phyloP scores from a whole-genome alignment of 2,888 invertebrate genomes.

The Pherbina coryleti region DNA sequence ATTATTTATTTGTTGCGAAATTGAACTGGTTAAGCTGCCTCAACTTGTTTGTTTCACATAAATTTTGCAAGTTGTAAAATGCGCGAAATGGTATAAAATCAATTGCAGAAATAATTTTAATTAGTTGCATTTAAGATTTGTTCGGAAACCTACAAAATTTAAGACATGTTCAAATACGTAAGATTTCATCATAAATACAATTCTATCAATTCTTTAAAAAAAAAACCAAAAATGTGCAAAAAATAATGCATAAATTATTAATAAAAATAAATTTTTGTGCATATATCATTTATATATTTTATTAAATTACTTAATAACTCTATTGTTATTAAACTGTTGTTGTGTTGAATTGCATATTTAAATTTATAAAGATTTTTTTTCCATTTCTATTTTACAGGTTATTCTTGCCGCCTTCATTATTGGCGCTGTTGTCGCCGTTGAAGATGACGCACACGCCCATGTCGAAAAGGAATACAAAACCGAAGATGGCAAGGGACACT shows the following conservation, averaged over 20 bases:
- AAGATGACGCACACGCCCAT: conserved; percentile 60
- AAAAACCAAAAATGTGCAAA: too few species aligned
- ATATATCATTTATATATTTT: too few species aligned
- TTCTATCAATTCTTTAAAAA: too few species aligned
- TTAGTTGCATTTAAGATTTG: conserved; percentile 18
- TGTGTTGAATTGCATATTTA: background rate
- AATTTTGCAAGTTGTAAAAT: background rate
- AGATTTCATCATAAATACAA: conserved; percentile 41
- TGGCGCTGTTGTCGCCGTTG: conserved; percentile 44
- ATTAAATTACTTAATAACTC: too few species aligned
- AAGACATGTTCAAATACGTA: conserved; percentile 56
- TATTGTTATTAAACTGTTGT: too few species aligned
- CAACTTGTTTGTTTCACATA: background rate
- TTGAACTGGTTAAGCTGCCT: conserved; percentile 13
- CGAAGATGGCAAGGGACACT: conserved; percentile 58
- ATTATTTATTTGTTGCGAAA: background rate
- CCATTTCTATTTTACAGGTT: conserved; percentile 39
- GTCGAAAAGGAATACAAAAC: conserved; percentile 53
- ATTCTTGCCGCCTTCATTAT: conserved; percentile 49
- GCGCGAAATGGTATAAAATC: conserved; percentile 33
- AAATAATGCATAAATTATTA: too few species aligned
- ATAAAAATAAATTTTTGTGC: too few species aligned
- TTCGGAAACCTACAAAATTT: conserved; percentile 1
- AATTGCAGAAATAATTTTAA: background rate
- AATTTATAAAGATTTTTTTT: background rate